phyloP scores from a whole-genome alignment of 2,888 invertebrate species.

The Scaptomyza parva region DNA sequence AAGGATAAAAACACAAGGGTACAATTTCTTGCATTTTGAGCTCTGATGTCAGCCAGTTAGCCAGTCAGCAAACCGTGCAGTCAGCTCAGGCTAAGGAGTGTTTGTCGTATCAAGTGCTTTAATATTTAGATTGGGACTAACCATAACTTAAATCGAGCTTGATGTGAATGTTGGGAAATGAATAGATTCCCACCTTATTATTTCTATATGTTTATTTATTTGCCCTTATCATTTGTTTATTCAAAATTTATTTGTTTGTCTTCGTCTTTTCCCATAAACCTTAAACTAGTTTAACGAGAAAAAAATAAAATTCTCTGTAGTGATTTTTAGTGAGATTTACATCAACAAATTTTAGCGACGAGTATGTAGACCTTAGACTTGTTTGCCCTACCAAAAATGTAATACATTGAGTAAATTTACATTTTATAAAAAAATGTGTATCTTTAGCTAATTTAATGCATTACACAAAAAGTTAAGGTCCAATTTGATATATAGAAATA shows the following conservation, averaged over 20 bases:
- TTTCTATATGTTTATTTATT: not conserved
- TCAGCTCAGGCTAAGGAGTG: slow-evolving; percentile 60
- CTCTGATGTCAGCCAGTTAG: slow-evolving; percentile 31
- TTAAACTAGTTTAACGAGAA: not conserved
- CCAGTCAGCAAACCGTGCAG: not conserved
- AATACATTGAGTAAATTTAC: not conserved
- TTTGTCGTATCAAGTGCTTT: slow-evolving; percentile 1
- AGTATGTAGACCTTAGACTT: not conserved
- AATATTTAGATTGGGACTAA: slow-evolving; percentile 11
- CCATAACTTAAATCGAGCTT: not conserved
- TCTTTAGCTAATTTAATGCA: not conserved
- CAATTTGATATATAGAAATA: slow-evolving; percentile 1
- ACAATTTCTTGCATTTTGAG: slow-evolving; percentile 15
- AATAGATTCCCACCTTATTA: too few relatives aligned
- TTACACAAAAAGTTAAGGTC: not conserved
- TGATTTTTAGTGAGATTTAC: not conserved
- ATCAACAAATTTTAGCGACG: not conserved
- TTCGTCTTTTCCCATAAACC: not conserved
- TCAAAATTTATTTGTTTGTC: not conserved
- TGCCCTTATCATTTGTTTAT: too few relatives aligned
- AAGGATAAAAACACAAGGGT: slow-evolving; percentile 46
- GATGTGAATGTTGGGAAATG: too few relatives aligned
- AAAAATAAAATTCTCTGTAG: not conserved
- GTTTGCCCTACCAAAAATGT: not conserved
- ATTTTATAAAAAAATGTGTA: not conserved